These are phyloP conservation scores for Prorops nasuta DNA, from an alignment of 1,140 invertebrate species.

Conservation along the genomic window DNA sequence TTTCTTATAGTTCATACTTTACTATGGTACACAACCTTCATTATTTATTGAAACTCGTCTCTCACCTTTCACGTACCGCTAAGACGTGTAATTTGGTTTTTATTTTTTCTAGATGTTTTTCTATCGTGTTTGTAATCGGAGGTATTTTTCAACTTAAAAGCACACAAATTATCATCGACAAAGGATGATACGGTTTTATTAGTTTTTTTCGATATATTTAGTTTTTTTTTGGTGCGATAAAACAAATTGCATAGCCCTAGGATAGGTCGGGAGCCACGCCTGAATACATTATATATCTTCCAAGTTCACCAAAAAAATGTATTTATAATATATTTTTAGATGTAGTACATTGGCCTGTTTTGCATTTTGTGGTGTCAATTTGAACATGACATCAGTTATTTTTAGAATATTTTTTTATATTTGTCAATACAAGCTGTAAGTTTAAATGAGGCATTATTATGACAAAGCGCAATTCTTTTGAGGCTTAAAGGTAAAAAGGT, in stretches of 20 bases:
- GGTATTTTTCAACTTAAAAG: slow-evolving; percentile 47
- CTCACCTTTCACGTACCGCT: slow-evolving; percentile 55
- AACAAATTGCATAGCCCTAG: slow-evolving; percentile 54
- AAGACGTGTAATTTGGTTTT: slow-evolving; percentile 51
- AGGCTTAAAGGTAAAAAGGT: slow-evolving; percentile 39
- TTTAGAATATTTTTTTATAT: slow-evolving; percentile 32
- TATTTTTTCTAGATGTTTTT: slow-evolving; percentile 43
- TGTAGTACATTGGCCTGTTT: slow-evolving; percentile 42
- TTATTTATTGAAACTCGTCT: slow-evolving; percentile 52
- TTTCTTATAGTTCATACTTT: slow-evolving; percentile 30
- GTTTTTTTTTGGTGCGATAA: slow-evolving; percentile 53
- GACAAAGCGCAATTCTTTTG: slow-evolving; percentile 40
- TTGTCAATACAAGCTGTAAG: slow-evolving; percentile 55
- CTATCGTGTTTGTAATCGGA: slow-evolving; percentile 48
- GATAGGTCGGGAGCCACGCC: slow-evolving; percentile 46
- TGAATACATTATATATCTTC: slow-evolving; percentile 38
- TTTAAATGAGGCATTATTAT: slow-evolving; percentile 56
- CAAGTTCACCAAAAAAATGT: slow-evolving; percentile 53
- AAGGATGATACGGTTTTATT: slow-evolving; percentile 34
- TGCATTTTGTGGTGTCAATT: slow-evolving; percentile 50
- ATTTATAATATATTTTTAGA: slow-evolving; percentile 46
- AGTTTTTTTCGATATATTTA: too few relatives aligned
- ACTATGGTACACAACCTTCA: slow-evolving; percentile 46
- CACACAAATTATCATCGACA: slow-evolving; percentile 51
- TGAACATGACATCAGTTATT: slow-evolving; percentile 49